A percentile compares a stretch with the other conserved stretches of the same genome.
phyloP scores from a whole-genome alignment of 2,113 vertebrate species.

The Scomber japonicus region DNA sequence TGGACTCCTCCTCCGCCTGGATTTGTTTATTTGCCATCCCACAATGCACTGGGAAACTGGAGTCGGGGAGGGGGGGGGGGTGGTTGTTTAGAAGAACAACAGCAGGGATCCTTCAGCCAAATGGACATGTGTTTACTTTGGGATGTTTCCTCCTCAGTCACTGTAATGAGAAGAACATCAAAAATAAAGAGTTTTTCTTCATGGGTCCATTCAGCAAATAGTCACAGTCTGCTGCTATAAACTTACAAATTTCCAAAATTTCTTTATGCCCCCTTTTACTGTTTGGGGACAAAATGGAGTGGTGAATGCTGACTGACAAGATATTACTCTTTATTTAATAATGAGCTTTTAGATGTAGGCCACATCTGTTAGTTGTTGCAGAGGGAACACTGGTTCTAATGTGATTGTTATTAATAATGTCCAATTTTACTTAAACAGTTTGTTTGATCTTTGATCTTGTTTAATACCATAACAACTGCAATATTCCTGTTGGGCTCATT shows the following conservation, averaged over 20 bases:
- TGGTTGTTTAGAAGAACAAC: conserved; percentile 64
- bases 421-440: conserved; percentile 13
- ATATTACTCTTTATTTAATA: conserved; percentile 18
- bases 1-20: conserved; percentile 69
- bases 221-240: conserved; percentile 17
- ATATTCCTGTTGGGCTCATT: conserved; percentile 13
- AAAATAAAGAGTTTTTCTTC: conserved; percentile 25
- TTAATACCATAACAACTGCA: conserved; percentile 7
- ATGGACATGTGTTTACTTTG: conserved; percentile 75
- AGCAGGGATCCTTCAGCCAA: conserved; percentile 76
- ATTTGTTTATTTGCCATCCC: conserved; percentile 75
- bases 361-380: neutral
- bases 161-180: conserved; percentile 48
- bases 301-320: conserved; percentile 15
- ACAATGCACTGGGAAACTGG: conserved; percentile 74
- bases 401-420: neutral
- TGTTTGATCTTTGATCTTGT: conserved; percentile 21
- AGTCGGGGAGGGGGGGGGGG: neutral
- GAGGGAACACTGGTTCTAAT: conserved; percentile 4
- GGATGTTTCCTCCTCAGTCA: conserved; percentile 66
- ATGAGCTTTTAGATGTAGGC: neutral
- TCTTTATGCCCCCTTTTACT: neutral
- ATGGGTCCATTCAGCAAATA: conserved; percentile 15
- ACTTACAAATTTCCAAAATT: conserved; percentile 4
- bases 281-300: neutral